Evolutionary conservation across 1,140 invertebrate genomes (phyloP).

Genomic region (Drosophila nannoptera): DNA sequence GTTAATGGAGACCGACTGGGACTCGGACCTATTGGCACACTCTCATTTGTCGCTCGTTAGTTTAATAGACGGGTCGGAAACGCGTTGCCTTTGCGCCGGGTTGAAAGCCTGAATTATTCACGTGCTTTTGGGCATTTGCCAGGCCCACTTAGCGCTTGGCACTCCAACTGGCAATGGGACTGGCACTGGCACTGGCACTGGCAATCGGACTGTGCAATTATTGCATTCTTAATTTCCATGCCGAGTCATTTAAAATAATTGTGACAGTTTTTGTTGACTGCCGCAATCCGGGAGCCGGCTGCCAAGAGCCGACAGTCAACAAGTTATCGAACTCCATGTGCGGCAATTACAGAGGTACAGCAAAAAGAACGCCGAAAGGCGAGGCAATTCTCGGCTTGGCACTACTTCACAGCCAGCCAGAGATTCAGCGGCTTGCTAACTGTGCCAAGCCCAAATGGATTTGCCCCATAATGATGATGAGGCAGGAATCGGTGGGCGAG

Average conservation of each 20-base stretch:
- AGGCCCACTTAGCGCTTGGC: constrained; percentile 35
- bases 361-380: background rate
- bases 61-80: constrained; percentile 4
- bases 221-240: constrained; percentile 71
- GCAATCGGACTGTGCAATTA: constrained; percentile 61
- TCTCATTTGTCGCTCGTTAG: too few species aligned
- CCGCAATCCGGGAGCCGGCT: constrained; percentile 2
- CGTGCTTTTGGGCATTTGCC: constrained; percentile 56
- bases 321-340: constrained; percentile 41
- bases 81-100: constrained; percentile 27
- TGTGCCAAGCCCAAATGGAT: too few species aligned
- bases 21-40: too few species aligned
- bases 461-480: background rate
- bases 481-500: background rate
- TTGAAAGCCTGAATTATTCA: constrained; percentile 49
- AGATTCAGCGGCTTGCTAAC: background rate
- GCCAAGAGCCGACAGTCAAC: constrained; percentile 44
- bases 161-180: constrained; percentile 26
- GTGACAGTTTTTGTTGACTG: constrained; percentile 41
- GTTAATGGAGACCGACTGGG: background rate
- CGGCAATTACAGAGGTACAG: background rate
- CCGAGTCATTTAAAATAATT: constrained; percentile 75
- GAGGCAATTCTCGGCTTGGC: constrained; percentile 24
- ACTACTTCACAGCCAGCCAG: constrained; percentile 13
- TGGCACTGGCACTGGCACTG: constrained; percentile 17